Evolutionary conservation across 2,113 vertebrate genomes (phyloP).

Genomic region (Fulmarus glacialis): DNA sequence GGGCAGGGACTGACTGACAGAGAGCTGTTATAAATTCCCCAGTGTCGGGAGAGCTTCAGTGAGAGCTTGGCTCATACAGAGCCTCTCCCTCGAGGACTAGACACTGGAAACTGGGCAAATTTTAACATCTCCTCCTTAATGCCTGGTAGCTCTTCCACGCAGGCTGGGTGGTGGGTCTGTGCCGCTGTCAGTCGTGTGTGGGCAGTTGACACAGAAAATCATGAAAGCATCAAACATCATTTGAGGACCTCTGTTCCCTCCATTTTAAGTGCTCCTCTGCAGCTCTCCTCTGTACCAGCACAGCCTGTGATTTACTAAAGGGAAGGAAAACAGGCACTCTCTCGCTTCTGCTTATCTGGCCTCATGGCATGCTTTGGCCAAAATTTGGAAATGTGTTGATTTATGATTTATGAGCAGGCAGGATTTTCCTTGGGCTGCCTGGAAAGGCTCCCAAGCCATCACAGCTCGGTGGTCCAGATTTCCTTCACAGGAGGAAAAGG

Average conservation of each 20-base stretch:
- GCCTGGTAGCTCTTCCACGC: background rate
- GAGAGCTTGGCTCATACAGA: background rate
- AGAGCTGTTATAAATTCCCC: background rate
- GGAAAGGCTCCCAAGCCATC: background rate
- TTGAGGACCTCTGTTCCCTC: background rate
- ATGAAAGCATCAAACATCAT: fast-evolving
- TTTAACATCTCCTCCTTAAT: background rate
- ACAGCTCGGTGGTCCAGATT: background rate
- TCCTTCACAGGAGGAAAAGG: background rate
- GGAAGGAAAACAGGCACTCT: background rate
- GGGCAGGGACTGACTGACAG: background rate
- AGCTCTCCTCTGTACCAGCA: background rate
- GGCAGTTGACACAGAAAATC: background rate
- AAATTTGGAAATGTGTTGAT: background rate
- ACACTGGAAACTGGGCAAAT: background rate
- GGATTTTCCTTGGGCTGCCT: background rate
- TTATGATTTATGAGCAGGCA: background rate
- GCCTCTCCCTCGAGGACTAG: background rate
- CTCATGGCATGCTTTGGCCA: background rate
- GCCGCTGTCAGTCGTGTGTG: fast-evolving
- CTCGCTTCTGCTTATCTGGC: background rate
- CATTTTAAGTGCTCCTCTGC: background rate
- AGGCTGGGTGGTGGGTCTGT: background rate
- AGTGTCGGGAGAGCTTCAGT: background rate
- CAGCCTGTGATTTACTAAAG: background rate